phyloP scores from a whole-genome alignment of 2,888 invertebrate genomes.

The Tenthredo notha region DNA sequence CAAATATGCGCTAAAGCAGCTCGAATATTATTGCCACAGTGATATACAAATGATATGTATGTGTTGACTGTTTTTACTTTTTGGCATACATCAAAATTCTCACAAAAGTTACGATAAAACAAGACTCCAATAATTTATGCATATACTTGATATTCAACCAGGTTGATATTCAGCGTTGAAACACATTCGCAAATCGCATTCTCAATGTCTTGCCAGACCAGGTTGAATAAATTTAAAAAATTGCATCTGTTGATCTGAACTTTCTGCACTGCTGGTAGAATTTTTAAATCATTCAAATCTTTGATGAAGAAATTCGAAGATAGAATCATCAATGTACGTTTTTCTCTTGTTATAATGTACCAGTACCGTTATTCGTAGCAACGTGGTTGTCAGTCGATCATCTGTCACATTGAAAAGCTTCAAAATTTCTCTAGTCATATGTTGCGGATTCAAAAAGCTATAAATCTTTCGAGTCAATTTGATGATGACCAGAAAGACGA shows the following conservation, averaged over 20 bases:
- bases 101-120: background rate
- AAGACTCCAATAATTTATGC: background rate
- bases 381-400: background rate
- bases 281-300: background rate
- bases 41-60: too few species aligned
- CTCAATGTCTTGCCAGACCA: background rate
- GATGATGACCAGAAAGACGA: slow-evolving; percentile 32
- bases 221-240: background rate
- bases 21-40: background rate
- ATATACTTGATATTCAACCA: background rate
- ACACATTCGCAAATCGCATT: background rate
- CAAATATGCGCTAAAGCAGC: background rate
- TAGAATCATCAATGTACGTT: background rate
- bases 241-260: background rate
- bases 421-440: slow-evolving; percentile 7
- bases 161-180: background rate
- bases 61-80: background rate
- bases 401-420: background rate
- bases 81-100: background rate
- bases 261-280: background rate
- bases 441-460: background rate
- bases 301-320: background rate
- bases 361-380: slow-evolving; percentile 5
- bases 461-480: slow-evolving; percentile 8
- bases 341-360: background rate